phyloP scores from a whole-genome alignment of 2,888 invertebrate genomes.

The Mythimna ferrago region DNA sequence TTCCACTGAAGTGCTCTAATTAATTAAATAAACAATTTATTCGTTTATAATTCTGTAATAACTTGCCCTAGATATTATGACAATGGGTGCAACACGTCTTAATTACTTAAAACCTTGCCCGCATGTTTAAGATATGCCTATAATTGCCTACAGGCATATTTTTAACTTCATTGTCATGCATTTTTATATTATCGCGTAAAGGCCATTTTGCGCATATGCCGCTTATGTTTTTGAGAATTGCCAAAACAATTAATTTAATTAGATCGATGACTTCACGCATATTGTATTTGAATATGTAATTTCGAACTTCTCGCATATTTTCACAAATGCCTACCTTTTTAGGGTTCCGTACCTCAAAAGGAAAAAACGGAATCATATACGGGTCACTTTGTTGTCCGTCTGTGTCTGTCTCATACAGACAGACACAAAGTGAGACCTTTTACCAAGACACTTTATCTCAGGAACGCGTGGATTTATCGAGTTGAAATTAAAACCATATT shows the following conservation, averaged over 20 bases:
- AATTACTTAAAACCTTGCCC: constrained; percentile 56
- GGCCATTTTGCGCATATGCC: constrained; percentile 7
- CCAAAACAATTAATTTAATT: not conserved
- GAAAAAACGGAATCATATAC: no score
- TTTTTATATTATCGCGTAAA: constrained; percentile 8
- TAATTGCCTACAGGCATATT: constrained; percentile 46
- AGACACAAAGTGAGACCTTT: no score
- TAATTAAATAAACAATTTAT: not conserved
- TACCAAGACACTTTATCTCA: no score
- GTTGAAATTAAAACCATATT: no score
- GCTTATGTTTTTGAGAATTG: not conserved
- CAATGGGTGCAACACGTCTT: constrained; percentile 27
- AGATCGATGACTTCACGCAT: not conserved
- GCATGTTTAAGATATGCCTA: constrained; percentile 51
- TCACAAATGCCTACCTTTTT: no score
- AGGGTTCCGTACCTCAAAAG: no score
- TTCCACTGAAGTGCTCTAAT: no score
- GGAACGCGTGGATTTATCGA: no score
- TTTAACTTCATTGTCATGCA: constrained; percentile 55
- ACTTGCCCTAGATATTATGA: constrained; percentile 43
- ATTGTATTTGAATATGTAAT: no score
- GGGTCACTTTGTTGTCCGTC: no score
- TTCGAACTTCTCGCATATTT: no score
- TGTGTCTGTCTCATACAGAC: no score
- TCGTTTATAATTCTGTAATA: constrained; percentile 10